A percentile compares a stretch with the other conserved stretches of the same genome.
phyloP scores from a whole-genome alignment of 2,113 vertebrate genomes.

The Caranx ignobilis region DNA sequence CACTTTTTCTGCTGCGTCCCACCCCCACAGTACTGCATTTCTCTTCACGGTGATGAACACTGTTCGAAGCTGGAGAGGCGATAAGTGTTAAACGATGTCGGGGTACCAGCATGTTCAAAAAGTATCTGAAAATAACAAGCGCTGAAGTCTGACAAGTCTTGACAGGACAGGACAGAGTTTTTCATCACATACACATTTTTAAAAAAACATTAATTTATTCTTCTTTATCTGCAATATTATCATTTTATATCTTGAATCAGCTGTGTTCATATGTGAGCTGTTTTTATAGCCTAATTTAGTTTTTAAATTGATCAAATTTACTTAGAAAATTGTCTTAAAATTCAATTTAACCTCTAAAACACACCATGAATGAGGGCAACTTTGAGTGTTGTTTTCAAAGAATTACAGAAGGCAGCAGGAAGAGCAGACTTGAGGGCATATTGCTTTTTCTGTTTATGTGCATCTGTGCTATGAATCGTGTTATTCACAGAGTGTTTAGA shows the following conservation, averaged over 20 bases:
- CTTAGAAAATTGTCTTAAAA: neutral
- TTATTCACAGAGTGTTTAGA: conserved; percentile 35
- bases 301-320: neutral
- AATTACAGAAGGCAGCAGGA: neutral
- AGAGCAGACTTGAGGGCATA: conserved; percentile 27
- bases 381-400: neutral
- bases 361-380: neutral
- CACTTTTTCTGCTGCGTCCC: conserved; percentile 16
- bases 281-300: neutral
- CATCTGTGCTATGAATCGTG: conserved; percentile 28
- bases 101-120: neutral
- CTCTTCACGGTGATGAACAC: conserved; percentile 1
- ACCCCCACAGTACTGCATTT: neutral
- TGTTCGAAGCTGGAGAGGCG: conserved; percentile 3
- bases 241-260: neutral
- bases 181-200: neutral
- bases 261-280: neutral
- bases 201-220: no score
- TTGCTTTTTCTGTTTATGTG: conserved; percentile 23
- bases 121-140: neutral
- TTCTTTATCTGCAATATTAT: no score
- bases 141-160: neutral
- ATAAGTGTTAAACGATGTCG: neutral
- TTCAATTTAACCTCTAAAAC: neutral
- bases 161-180: neutral